Conservation (phyloP, 2,113 vertebrate genomes). For the Peromyscus leucopus region DNA sequence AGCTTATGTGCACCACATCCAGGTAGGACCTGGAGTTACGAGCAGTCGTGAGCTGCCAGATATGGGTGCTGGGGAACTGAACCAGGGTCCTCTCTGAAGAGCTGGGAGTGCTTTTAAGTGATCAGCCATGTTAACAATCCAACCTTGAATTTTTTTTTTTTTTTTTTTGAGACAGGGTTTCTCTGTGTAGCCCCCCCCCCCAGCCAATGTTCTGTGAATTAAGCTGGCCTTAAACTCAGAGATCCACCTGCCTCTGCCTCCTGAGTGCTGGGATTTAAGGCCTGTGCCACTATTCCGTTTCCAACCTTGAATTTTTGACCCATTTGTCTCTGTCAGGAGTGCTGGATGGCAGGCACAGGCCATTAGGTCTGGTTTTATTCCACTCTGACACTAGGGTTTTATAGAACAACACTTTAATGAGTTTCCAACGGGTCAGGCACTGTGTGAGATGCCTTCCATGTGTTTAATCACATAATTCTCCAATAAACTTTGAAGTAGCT, state of each 20-base stretch:
- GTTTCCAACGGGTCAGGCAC: neutral
- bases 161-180: neutral
- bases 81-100: neutral
- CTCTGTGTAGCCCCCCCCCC: neutral
- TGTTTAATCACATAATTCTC: constrained; percentile 23
- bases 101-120: neutral
- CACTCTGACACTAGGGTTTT: neutral
- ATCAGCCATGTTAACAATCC: neutral
- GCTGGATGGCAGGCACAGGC: neutral
- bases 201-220: neutral
- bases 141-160: too few relatives aligned
- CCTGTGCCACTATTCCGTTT: neutral
- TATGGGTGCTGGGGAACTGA: neutral
- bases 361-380: neutral
- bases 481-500: neutral
- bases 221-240: neutral
- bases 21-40: neutral
- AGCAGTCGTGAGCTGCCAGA: neutral
- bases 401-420: neutral
- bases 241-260: neutral
- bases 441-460: neutral
- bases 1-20: neutral
- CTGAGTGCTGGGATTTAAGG: neutral
- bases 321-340: neutral
- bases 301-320: neutral